phyloP scores from a whole-genome alignment of 2,888 invertebrate genomes.

The Epirrhoe tristata region DNA sequence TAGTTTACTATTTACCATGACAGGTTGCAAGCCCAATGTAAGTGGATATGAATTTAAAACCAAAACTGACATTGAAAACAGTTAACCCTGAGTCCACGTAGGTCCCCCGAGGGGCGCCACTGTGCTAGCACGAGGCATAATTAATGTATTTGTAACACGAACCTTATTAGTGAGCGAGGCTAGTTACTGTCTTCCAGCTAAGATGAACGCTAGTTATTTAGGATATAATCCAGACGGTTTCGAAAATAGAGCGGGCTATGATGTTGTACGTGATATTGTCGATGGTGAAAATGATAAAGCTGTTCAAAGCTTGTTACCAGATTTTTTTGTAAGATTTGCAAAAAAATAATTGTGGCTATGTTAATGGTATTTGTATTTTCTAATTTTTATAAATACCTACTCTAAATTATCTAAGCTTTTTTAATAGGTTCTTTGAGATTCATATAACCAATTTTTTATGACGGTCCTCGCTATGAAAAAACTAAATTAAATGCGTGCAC shows the following conservation, averaged over 20 bases:
- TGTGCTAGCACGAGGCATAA: slow-evolving; percentile 50
- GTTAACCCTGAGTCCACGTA: slow-evolving; percentile 49
- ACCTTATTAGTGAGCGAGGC: slow-evolving; percentile 56
- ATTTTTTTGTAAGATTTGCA: too few species aligned
- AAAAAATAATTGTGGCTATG: too few species aligned
- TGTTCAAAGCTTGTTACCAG: too few species aligned
- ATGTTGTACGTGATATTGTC: background rate
- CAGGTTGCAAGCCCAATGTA: too few species aligned
- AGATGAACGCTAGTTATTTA: slow-evolving; percentile 38
- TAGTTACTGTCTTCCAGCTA: slow-evolving; percentile 40
- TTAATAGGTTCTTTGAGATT: background rate
- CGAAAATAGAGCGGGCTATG: background rate
- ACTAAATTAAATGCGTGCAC: slow-evolving; percentile 2
- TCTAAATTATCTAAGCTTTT: too few species aligned
- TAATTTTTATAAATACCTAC: too few species aligned
- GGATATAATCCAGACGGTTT: slow-evolving; percentile 9
- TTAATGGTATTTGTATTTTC: too few species aligned
- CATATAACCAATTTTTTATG: background rate
- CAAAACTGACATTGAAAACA: slow-evolving; percentile 39
- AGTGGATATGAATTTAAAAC: background rate
- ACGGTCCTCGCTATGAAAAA: background rate
- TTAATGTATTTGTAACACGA: slow-evolving; percentile 69
- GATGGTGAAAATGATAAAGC: too few species aligned
- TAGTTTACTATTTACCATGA: background rate
- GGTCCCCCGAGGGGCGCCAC: slow-evolving; percentile 26